Percentiles rank a stretch among this genome's conserved stretches.
phyloP scores from a whole-genome alignment of 2,113 vertebrate species.

The Pontoporia blainvillei region DNA sequence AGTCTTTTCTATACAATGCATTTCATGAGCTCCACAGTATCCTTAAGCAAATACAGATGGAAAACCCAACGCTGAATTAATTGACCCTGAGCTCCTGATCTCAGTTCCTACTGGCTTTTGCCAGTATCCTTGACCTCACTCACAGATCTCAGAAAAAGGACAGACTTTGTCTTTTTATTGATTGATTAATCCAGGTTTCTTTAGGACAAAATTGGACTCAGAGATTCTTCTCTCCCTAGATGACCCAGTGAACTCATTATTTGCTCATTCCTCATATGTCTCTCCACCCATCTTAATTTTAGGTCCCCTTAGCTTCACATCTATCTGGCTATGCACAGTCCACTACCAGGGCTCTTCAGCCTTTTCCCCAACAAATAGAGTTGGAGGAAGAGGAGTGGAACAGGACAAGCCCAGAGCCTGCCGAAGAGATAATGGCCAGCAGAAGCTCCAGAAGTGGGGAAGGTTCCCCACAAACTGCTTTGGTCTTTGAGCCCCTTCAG shows the following conservation, averaged over 20 bases:
- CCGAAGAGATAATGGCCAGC: background rate
- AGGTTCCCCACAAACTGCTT: background rate
- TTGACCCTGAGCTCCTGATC: background rate
- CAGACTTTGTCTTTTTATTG: background rate
- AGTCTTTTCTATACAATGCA: background rate
- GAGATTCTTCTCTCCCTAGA: background rate
- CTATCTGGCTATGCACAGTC: background rate
- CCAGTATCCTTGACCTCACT: background rate
- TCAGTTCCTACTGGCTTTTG: background rate
- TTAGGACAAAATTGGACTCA: background rate
- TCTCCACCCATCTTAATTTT: background rate
- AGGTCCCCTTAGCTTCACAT: background rate
- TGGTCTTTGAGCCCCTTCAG: background rate
- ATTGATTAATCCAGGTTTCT: background rate
- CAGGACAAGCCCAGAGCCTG: background rate
- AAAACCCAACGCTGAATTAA: background rate
- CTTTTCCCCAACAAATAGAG: background rate
- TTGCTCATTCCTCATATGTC: background rate
- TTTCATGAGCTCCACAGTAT: background rate
- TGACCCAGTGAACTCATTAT: background rate
- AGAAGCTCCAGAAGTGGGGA: background rate
- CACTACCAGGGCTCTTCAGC: background rate
- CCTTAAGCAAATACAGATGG: background rate
- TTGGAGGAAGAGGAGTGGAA: background rate
- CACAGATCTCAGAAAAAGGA: background rate